These are phyloP conservation scores for Rhagonycha lutea DNA, from an alignment of 2,888 invertebrate genomes.

Conservation along the genomic window DNA sequence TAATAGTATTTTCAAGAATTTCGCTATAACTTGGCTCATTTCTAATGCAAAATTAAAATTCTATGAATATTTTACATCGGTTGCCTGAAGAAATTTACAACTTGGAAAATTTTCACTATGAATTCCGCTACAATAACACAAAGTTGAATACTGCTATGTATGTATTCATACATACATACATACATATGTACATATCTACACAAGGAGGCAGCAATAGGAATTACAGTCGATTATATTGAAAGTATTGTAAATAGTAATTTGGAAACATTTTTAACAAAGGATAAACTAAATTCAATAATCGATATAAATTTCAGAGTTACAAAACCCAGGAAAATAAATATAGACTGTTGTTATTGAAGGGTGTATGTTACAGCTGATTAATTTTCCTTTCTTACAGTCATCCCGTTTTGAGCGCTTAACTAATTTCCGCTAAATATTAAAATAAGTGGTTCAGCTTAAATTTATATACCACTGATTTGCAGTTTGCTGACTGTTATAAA, in stretches of 20 bases:
- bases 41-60: constrained; percentile 42
- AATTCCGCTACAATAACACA: constrained; percentile 15
- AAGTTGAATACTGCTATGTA: constrained; percentile 5
- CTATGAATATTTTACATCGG: constrained; percentile 40
- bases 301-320: background rate
- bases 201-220: background rate
- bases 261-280: background rate
- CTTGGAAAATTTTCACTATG: constrained; percentile 26
- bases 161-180: background rate
- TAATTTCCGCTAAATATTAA: constrained; percentile 1
- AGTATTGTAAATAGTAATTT: background rate
- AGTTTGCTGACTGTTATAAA: background rate
- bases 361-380: constrained; percentile 31
- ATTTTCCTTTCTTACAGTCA: constrained; percentile 31
- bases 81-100: constrained; percentile 32
- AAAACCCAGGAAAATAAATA: background rate
- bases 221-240: background rate
- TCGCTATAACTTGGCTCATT: constrained; percentile 38
- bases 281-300: background rate
- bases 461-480: background rate
- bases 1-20: constrained; percentile 35
- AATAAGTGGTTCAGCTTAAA: background rate
- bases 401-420: constrained; percentile 23
- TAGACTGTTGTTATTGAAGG: constrained; percentile 17
- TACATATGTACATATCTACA: background rate